Percentiles rank a stretch among this genome's conserved stretches.
Evolutionary conservation across 35 echinoderm and acorn worm genomes (phyloP).

Genomic region (Heliocidaris tuberculata): DNA sequence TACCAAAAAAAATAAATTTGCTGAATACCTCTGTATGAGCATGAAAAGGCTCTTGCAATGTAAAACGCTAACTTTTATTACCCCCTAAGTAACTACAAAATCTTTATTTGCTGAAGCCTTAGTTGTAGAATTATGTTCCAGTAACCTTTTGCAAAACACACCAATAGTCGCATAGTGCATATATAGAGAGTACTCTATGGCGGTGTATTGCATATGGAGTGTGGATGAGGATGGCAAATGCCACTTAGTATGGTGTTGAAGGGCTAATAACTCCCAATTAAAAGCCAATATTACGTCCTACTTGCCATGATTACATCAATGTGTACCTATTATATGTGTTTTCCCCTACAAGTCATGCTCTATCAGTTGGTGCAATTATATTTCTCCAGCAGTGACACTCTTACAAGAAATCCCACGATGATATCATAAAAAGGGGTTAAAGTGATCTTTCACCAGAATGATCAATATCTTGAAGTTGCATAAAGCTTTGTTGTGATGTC

Average conservation of each 20-base stretch:
- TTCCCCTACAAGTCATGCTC: background rate
- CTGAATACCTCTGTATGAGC: too few relatives aligned
- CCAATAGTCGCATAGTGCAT: background rate
- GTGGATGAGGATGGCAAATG: background rate
- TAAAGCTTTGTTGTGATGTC: background rate
- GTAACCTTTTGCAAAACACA: background rate
- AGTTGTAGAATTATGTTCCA: background rate
- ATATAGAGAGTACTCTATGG: background rate
- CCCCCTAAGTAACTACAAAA: too few relatives aligned
- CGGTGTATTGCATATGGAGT: background rate
- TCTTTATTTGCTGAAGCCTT: too few relatives aligned
- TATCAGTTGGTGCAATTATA: too few relatives aligned
- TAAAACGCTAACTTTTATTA: too few relatives aligned
- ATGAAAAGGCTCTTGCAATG: too few relatives aligned
- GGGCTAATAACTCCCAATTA: constrained; percentile 2
- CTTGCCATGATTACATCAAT: background rate
- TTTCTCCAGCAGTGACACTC: too few relatives aligned
- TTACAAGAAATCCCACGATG: too few relatives aligned
- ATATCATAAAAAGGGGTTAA: too few relatives aligned
- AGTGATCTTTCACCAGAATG: too few relatives aligned
- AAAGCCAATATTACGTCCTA: background rate
- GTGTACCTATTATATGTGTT: background rate
- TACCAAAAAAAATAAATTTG: too few relatives aligned
- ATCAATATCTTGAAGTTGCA: background rate
- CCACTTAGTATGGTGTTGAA: background rate